Conservation (phyloP, 2,113 vertebrate species). For the Bettongia penicillata region DNA sequence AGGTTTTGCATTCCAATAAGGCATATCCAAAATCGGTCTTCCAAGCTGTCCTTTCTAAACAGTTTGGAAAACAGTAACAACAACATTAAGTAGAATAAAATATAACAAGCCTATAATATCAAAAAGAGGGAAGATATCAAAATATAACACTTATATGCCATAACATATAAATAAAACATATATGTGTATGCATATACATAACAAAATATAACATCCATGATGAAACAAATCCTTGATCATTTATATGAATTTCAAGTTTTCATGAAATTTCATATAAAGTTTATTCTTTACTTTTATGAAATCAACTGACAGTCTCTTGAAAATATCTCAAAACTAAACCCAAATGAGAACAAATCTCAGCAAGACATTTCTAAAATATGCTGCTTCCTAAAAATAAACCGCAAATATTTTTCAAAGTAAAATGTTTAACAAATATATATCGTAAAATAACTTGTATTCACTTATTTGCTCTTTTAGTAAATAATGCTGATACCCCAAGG, state of each 20-base stretch:
- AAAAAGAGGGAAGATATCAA: not conserved
- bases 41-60: slow-evolving; percentile 97
- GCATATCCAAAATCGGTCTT: slow-evolving; percentile 96
- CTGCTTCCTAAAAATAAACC: not conserved
- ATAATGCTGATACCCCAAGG: not conserved
- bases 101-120: not conserved
- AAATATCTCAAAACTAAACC: not conserved
- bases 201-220: slow-evolving; percentile 27
- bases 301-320: slow-evolving; percentile 21
- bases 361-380: not conserved
- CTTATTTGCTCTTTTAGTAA: slow-evolving; percentile 11
- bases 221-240: slow-evolving; percentile 29
- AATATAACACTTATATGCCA: not conserved
- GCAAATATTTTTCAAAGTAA: slow-evolving; percentile 47
- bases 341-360: not conserved
- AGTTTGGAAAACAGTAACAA: slow-evolving; percentile 59
- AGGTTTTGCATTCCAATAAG: slow-evolving; percentile 99
- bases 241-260: slow-evolving; percentile 6
- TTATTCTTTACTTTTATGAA: not conserved
- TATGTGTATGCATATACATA: not conserved
- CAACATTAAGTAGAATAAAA: not conserved
- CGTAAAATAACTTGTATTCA: slow-evolving; percentile 11
- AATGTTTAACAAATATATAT: slow-evolving; percentile 11
- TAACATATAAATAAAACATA: not conserved
- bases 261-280: slow-evolving; percentile 17